Base-by-base conservation (phyloP, 1,140 invertebrate genomes). In the Solen grandis region DNA sequence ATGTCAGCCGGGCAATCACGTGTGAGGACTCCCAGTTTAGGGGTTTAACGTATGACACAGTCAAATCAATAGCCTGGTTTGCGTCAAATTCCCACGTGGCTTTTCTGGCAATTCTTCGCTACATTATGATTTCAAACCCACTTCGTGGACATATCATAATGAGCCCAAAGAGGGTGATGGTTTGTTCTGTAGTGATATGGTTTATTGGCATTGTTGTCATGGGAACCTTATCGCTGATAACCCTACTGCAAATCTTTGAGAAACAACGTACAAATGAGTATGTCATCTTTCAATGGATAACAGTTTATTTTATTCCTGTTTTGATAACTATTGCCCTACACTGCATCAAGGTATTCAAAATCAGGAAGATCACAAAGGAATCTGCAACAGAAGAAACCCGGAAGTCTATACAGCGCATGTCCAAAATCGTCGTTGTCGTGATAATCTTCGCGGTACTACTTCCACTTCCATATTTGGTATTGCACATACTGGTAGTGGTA, bases 371-470 rank as follows among this genome's bases (percentile, higher is more conserved):
- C 27, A 46, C 57, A n/a, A 55, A 35, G 19, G 33, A 66, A 55
- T 66, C 52, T 1, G 46, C 74, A 10, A 66, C 74, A 10, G 63
- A 66, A 27, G 13, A 33, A 2, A 63, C 60, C 35, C 60, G 60
- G 50, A 77, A 77, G 36, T 65, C 60, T 8, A 66, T 77, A 65
- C 46, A 68, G 50, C 74, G 74, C 60, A 77, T 77, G 74, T 77
- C 74, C 19, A 65, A 65, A 36, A 66, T 77, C 22, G 74, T 77
- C 5, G 63, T 77, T 5, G 22, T 77, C 14, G 74, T 77, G 22
- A 68, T 77, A 5, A n/a, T 65, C 14, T 46, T 77, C 35, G 74
- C 62, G 19, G 46, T 52, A 13, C 10, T 77, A 41, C 63, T 77
- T 55, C 74, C 74, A 19, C 0, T 77, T 1, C 74, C 74, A 22